phyloP scores from a whole-genome alignment of 2,888 invertebrate genomes.

The Campaea margaritaria region DNA sequence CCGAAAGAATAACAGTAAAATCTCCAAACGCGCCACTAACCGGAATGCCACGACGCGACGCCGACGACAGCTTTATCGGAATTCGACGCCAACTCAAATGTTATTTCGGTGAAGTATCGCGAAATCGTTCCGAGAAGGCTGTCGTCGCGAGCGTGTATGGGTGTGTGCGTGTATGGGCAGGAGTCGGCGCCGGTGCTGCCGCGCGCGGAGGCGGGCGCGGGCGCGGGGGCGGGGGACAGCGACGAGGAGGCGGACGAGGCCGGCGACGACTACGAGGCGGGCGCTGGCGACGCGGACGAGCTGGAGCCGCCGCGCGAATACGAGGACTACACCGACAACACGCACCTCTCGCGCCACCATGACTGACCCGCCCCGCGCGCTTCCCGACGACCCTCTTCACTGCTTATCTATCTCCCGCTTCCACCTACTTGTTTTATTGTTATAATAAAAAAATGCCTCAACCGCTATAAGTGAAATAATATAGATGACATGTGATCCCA shows the following conservation, averaged over 20 bases:
- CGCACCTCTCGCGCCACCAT: conserved; percentile 66
- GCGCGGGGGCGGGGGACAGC: conserved; percentile 43
- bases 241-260: conserved; percentile 54
- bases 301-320: conserved; percentile 71
- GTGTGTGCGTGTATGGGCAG: conserved; percentile 44
- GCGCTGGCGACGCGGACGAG: conserved; percentile 66
- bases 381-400: background rate
- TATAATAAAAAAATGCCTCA: no score
- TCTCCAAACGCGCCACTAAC: conserved; percentile 1
- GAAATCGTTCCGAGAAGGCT: background rate
- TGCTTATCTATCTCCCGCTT: background rate
- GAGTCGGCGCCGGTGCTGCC: conserved; percentile 56
- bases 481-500: no score
- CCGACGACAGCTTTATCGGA: background rate
- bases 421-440: background rate
- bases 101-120: background rate
- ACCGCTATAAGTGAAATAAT: no score
- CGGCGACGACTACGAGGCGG: conserved; percentile 63
- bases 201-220: conserved; percentile 52
- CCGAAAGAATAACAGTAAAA: background rate
- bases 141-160: conserved; percentile 2
- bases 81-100: background rate
- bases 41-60: background rate
- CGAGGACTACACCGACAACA: conserved; percentile 80
- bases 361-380: conserved; percentile 56